Base-by-base conservation (phyloP, 2,113 vertebrate species). In the Phoxinus phoxinus region DNA sequence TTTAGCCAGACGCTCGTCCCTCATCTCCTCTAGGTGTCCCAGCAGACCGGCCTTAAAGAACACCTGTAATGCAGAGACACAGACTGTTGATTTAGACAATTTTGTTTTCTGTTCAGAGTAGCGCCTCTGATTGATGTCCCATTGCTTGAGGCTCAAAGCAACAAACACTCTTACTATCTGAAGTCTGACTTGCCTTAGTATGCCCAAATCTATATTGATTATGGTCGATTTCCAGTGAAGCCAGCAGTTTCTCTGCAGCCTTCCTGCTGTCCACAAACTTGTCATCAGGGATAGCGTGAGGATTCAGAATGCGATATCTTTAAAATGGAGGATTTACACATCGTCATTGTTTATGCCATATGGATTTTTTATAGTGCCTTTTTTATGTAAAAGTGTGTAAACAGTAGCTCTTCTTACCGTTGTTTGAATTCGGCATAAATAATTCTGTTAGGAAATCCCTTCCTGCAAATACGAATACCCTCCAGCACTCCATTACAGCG, bases 31-130 rank as follows among this genome's bases (percentile, higher is more conserved):
- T 78, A 98, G 92, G 3, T 93, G 71, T 9, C 97, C 97, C 74
- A 98, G 92, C 88, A 99, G 93, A 13, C 97, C 97, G 0, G 96
- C 96, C 90, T 98, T 99, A 90, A 99, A 99, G 92, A 99, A 98
- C 90, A 99, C 98, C 97, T 99, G 3, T 79, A 80, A 15, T 32
- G 82, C 13, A 69, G 19, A 11, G 19, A n/a, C 30, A 81, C 32
- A 78, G 27, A 81, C n/a, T 3, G 30, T 32, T 32, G 15, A 46
- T 59, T 46, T 23, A 81, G 10, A 51, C 21, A 21, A 67, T 51
- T 32, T 30, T 23, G 61, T 48, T 25, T 46, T 79, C 56, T 79
- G 23, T 44, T 61, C 56, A 79, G 32, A 79, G 32, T 77, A 4
- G n/a, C 17, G 4, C 73, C 25, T 76, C 25, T 76, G 6, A 32